These are phyloP conservation scores for Cephus nigrinus DNA, from an alignment of 2,888 invertebrate genomes.

Conservation along the genomic window DNA sequence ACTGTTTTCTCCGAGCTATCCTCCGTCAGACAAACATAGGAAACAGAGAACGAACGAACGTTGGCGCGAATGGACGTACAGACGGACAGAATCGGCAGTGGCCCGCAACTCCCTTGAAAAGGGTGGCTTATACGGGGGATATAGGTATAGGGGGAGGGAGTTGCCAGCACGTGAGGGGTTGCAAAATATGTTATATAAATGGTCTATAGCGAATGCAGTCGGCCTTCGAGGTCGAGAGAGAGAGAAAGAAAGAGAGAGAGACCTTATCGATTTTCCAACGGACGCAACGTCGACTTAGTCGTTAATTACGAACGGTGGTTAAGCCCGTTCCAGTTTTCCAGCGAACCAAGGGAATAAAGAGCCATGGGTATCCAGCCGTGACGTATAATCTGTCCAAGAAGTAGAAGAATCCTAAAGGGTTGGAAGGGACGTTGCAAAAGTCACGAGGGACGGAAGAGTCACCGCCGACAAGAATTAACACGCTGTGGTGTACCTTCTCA, in stretches of 20 bases:
- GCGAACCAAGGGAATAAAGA: not conserved
- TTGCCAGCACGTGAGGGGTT: constrained; percentile 32
- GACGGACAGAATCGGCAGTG: not conserved
- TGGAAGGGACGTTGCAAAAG: not conserved
- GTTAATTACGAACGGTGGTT: not conserved
- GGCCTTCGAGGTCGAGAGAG: constrained; percentile 46
- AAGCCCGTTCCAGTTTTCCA: not conserved
- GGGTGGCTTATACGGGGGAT: not conserved
- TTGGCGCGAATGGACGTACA: not conserved
- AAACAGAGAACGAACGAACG: not conserved
- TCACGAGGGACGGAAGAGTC: not conserved
- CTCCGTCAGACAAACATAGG: constrained; percentile 14
- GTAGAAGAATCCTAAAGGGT: not conserved
- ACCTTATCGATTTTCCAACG: constrained; percentile 60
- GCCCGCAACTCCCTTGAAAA: not conserved
- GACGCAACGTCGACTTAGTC: not conserved
- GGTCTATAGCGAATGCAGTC: constrained; percentile 56
- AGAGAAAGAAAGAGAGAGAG: constrained; percentile 26
- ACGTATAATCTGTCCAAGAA: not conserved
- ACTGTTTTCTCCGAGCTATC: constrained; percentile 29
- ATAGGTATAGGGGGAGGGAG: constrained; percentile 7
- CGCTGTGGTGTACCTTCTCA: not conserved
- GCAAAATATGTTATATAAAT: constrained; percentile 62
- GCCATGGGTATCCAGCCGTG: not conserved
- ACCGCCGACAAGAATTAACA: not conserved